Evolutionary conservation across 2,888 invertebrate species (phyloP).

Genomic region (Dichetophora obliterata): DNA sequence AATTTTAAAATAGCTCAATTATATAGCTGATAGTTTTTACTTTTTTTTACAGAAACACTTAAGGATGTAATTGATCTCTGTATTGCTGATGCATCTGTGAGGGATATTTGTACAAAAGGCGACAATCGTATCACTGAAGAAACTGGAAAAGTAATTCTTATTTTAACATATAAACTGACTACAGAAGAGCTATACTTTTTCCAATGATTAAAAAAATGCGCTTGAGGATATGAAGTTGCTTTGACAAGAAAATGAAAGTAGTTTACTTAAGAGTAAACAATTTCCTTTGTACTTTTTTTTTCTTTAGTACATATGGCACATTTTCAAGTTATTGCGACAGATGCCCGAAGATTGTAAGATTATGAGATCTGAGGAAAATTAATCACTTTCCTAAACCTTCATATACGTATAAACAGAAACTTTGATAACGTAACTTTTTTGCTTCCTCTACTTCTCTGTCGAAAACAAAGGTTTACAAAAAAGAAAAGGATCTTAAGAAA

Average conservation of each 20-base stretch:
- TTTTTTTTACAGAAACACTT: slow-evolving; percentile 81
- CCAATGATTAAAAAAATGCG: slow-evolving; percentile 68
- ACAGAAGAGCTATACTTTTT: slow-evolving; percentile 36
- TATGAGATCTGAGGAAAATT: slow-evolving; percentile 69
- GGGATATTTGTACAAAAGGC: slow-evolving; percentile 92
- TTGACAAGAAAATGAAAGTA: slow-evolving; percentile 48
- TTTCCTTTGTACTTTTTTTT: slow-evolving; percentile 44
- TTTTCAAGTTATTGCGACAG: slow-evolving; percentile 47
- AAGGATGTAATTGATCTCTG: slow-evolving; percentile 91
- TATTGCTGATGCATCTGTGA: slow-evolving; percentile 87
- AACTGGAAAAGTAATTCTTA: slow-evolving; percentile 84
- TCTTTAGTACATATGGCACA: slow-evolving; percentile 46
- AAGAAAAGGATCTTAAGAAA: slow-evolving; percentile 97
- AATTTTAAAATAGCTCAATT: too few relatives aligned
- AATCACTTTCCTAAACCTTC: slow-evolving; percentile 33
- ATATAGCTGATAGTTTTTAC: neutral
- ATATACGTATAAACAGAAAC: neutral
- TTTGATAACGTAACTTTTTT: neutral
- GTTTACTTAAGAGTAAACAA: slow-evolving; percentile 36
- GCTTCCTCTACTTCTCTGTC: slow-evolving; percentile 9
- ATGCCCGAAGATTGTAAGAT: slow-evolving; percentile 68
- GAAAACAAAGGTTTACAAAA: slow-evolving; percentile 81
- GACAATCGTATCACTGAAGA: slow-evolving; percentile 90
- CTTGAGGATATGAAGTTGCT: slow-evolving; percentile 62
- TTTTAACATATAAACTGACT: neutral